Evolutionary conservation across 2,113 vertebrate genomes (phyloP).

Genomic region (Pelobates fuscus): DNA sequence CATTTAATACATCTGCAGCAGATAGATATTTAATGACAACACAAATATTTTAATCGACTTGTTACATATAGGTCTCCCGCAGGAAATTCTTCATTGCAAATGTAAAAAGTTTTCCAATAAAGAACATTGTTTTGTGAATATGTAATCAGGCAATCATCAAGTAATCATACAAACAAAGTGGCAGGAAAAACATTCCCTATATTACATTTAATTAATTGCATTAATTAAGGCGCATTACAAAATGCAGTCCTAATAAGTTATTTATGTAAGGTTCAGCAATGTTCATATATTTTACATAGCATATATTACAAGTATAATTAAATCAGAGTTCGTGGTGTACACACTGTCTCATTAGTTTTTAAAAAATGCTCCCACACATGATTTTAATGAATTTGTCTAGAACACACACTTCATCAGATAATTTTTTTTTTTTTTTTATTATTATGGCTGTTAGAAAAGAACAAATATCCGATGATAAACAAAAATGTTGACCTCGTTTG

Average conservation of each 20-base stretch:
- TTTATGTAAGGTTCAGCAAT: slow-evolving; percentile 16
- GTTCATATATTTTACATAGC: slow-evolving; percentile 36
- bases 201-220: slow-evolving; percentile 49
- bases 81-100: neutral
- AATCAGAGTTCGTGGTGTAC: slow-evolving; percentile 31
- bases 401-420: neutral
- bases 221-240: slow-evolving; percentile 45
- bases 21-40: no score
- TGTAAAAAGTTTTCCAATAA: slow-evolving; percentile 32
- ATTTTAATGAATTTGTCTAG: slow-evolving; percentile 33
- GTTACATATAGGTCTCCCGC: no score
- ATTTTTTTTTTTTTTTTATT: neutral
- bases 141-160: slow-evolving; percentile 39
- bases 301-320: slow-evolving; percentile 33
- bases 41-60: no score
- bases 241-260: slow-evolving; percentile 38
- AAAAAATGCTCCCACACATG: slow-evolving; percentile 31
- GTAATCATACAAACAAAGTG: slow-evolving; percentile 44
- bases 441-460: neutral
- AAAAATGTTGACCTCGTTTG: neutral
- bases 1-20: no score
- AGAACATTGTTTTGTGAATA: slow-evolving; percentile 45
- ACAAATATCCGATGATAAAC: neutral
- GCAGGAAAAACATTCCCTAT: slow-evolving; percentile 41
- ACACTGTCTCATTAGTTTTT: slow-evolving; percentile 34